A percentile compares a stretch with the other conserved stretches of the same genome.
Conservation (phyloP, 2,888 invertebrate species). For the Pelosia muscerda region DNA sequence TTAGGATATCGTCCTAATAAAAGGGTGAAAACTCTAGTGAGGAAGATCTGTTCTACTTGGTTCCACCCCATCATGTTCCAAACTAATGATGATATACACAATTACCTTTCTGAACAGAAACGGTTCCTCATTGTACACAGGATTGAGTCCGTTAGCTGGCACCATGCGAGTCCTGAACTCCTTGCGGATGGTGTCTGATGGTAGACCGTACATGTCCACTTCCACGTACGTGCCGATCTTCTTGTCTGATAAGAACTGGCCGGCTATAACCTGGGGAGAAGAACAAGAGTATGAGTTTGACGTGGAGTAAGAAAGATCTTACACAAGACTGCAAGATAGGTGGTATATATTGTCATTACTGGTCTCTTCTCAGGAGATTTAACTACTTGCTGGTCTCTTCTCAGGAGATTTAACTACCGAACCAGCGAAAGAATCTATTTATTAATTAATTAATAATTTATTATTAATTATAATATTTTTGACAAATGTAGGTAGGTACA, state of each 20-base stretch:
- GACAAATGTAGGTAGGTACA: too few species aligned
- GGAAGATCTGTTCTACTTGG: not conserved
- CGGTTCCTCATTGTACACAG: constrained; percentile 99
- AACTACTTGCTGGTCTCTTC: too few species aligned
- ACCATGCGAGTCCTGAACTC: constrained; percentile 99
- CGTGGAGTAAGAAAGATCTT: too few species aligned
- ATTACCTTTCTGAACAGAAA: constrained; percentile 97
- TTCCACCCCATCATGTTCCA: not conserved
- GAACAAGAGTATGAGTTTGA: not conserved
- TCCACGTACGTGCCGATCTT: constrained; percentile 99
- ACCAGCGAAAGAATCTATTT: too few species aligned
- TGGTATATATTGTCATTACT: too few species aligned
- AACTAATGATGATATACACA: not conserved
- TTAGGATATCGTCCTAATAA: too few species aligned
- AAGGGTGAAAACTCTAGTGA: not conserved
- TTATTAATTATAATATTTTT: too few species aligned
- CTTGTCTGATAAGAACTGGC: constrained; percentile 99
- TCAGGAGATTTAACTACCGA: too few species aligned
- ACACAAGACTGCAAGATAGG: too few species aligned
- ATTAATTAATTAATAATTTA: too few species aligned
- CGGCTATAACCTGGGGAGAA: constrained; percentile 94
- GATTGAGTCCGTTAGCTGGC: constrained; percentile 99
- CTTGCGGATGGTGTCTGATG: constrained; percentile 99
- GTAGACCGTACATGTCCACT: constrained; percentile 98
- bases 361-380: too few species aligned